A percentile compares a stretch with the other conserved stretches of the same genome.
Evolutionary conservation across 1,140 invertebrate genomes (phyloP).

Genomic region (Myzus persicae): DNA sequence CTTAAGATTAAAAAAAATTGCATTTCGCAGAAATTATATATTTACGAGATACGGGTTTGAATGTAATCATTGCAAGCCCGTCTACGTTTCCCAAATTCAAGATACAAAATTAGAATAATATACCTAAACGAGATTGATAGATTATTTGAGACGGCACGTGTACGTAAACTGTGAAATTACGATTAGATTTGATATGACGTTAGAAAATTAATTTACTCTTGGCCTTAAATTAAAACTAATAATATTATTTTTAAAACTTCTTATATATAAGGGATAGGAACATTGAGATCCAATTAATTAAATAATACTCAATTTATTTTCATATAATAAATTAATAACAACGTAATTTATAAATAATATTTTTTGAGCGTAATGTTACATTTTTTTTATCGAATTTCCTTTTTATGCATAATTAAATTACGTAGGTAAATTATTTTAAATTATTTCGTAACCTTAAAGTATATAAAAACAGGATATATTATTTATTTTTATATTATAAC

Average conservation of each 20-base stretch:
- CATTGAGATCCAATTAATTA: neutral
- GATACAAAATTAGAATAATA: slow-evolving; percentile 13
- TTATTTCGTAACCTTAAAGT: neutral
- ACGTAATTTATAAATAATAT: neutral
- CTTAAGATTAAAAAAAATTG: neutral
- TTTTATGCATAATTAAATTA: neutral
- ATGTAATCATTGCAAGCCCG: neutral
- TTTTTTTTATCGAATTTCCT: neutral
- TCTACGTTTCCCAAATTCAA: neutral
- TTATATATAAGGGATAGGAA: neutral
- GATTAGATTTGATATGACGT: neutral
- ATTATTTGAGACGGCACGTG: neutral
- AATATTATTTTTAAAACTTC: neutral
- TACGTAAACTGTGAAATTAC: neutral
- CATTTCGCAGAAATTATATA: neutral
- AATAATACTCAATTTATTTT: neutral
- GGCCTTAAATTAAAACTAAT: neutral
- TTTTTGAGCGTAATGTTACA: neutral
- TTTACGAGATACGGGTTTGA: neutral
- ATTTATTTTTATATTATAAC: too few species aligned
- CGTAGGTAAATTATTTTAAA: neutral
- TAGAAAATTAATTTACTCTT: neutral
- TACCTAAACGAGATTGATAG: neutral
- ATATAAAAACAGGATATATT: too few species aligned
- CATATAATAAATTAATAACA: too few species aligned